Evolutionary conservation across 92 coral and sea anemone species (phyloP).

Genomic region (Zoanthus sociatus): DNA sequence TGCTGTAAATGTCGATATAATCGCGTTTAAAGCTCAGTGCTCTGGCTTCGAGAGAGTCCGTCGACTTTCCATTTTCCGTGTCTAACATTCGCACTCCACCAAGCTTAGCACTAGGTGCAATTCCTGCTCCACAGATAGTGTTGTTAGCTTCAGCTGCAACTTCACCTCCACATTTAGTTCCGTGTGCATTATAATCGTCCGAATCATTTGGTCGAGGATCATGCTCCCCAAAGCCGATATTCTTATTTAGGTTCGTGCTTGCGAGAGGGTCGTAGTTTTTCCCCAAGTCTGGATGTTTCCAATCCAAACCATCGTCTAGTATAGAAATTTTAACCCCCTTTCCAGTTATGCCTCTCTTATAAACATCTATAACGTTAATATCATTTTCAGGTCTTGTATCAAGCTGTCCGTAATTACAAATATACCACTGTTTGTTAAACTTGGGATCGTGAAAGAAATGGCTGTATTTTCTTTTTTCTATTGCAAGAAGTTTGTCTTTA

Average conservation of each 20-base stretch:
- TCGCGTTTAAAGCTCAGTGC: constrained; percentile 87
- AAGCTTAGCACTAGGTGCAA: constrained; percentile 85
- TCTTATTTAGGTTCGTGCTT: constrained; percentile 81
- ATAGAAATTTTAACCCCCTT: constrained; percentile 87
- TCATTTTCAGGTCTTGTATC: constrained; percentile 66
- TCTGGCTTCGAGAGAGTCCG: constrained; percentile 85
- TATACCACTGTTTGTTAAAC: constrained; percentile 81
- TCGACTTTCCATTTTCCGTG: constrained; percentile 73
- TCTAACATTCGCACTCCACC: constrained; percentile 98
- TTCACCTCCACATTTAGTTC: constrained; percentile 96
- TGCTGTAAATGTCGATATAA: constrained; percentile 94
- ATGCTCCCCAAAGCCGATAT: constrained; percentile 27
- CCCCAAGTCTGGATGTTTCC: constrained; percentile 85
- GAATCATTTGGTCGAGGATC: constrained; percentile 89
- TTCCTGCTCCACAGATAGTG: constrained; percentile 91
- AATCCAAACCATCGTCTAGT: constrained; percentile 91
- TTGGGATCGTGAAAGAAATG: constrained; percentile 79
- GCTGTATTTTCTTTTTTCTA: constrained; percentile 57
- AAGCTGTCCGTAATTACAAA: constrained; percentile 79
- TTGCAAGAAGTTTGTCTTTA: constrained; percentile 52
- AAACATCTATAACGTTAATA: constrained; percentile 82
- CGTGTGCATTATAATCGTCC: constrained; percentile 95
- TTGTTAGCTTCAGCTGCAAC: constrained; percentile 92
- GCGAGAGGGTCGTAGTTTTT: constrained; percentile 92
- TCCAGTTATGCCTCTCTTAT: constrained; percentile 87